A percentile compares a stretch with the other conserved stretches of the same genome.
phyloP scores from a whole-genome alignment of 1,140 invertebrate species.

The Nephila pilipes region DNA sequence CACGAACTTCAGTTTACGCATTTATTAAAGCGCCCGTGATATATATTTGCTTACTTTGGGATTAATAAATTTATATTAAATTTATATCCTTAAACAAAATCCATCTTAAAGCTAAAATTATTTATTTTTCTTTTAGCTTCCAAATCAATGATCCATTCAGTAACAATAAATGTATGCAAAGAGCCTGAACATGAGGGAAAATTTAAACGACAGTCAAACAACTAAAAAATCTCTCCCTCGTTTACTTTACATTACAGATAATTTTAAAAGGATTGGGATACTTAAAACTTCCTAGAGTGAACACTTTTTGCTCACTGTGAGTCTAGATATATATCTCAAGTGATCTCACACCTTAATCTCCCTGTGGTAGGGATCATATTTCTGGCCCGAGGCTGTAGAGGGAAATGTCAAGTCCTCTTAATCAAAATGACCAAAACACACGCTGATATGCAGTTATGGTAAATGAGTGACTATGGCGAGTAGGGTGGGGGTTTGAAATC shows the following conservation, averaged over 20 bases:
- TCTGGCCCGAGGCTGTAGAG: conserved; percentile 16
- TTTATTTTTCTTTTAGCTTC: too few species aligned
- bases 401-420: conserved; percentile 17
- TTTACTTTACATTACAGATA: neutral
- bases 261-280: neutral
- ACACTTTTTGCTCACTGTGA: neutral
- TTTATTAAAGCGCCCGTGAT: too few species aligned
- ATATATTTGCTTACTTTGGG: too few species aligned
- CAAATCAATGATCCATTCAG: too few species aligned
- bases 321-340: neutral
- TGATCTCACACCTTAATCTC: conserved; percentile 6
- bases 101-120: too few species aligned
- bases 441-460: conserved; percentile 24
- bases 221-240: too few species aligned
- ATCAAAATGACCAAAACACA: conserved; percentile 41
- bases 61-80: too few species aligned
- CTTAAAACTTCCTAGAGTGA: neutral
- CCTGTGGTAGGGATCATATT: neutral
- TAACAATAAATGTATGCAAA: too few species aligned
- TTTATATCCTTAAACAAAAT: too few species aligned
- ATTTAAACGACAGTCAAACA: too few species aligned
- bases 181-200: too few species aligned
- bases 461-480: conserved; percentile 11
- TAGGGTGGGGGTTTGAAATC: conserved; percentile 11
- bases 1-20: too few species aligned